Base-by-base conservation (phyloP, 2,113 vertebrate species). In the Neodontobutis hainanensis region DNA sequence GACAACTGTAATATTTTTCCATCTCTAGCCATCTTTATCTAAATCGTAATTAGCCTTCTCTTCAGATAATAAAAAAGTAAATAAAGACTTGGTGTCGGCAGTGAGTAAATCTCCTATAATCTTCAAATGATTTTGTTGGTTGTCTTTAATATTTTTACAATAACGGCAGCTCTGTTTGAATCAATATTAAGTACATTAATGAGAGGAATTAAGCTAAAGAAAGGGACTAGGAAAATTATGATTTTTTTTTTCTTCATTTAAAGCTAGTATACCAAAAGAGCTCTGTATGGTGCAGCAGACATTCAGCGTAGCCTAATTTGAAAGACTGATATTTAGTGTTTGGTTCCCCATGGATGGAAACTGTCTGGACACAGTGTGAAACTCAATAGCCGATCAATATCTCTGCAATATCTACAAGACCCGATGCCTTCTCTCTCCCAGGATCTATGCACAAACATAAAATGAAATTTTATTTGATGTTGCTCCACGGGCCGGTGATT, bases 51-150 rank as follows among this genome's bases (percentile, higher is more conserved):
- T 40, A 8, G 38, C 8, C 38, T 40, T 40, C 38, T 27, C 19
- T 27, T 27, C 19, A 27, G 19, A 27, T 27, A 27, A 27, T 40
- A 4, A 2, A 40, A 4, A 40, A 40, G 38, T 40, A 1, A 83
- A 85, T 90, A 91, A 89, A 85, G 85, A 85, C 87, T 87, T 90
- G 87, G 90, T 92, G 87, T 91, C 87, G 63, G 72, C 70, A 65
- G 81, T 73, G 78, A 82, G 75, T 83, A 88, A 87, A 90, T 87
- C 87, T 90, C 78, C 69, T 78, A 57, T 86, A 91, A 90, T 90
- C 84, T 81, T 83, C 83, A 82, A 85, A 86, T 84, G 81, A 80
- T 78, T 90, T 2, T 27, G 19, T 27, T 27, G 19, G 19, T 27
- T 27, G 69, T 77, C 68, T 86, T 86, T 75, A 83, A 81, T 66